Percentiles rank a stretch among this genome's conserved stretches.
Conservation (phyloP, 2,113 vertebrate species). For the Spilogale gracilis region DNA sequence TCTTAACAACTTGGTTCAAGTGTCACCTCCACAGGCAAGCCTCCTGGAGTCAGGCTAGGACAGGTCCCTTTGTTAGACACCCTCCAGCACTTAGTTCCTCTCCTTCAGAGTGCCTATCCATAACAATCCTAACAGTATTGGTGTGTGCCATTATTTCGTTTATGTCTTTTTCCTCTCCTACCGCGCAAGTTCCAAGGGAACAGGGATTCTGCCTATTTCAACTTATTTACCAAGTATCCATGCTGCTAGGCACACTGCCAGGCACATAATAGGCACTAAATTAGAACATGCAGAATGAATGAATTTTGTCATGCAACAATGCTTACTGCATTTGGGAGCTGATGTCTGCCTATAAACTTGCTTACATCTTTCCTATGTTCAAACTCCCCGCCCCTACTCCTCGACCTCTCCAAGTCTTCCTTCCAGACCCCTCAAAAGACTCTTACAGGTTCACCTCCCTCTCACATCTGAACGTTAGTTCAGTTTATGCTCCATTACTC, state of each 20-base stretch:
- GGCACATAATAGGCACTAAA: not conserved
- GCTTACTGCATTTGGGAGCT: not conserved
- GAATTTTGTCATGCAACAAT: not conserved
- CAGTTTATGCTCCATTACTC: not conserved
- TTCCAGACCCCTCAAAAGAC: conserved; percentile 38
- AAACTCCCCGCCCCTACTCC: not conserved
- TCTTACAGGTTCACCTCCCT: not conserved
- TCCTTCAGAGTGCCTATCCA: not conserved
- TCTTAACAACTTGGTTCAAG: not conserved
- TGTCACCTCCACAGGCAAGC: not conserved
- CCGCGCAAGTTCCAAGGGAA: not conserved
- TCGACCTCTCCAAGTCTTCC: conserved; percentile 10
- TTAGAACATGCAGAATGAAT: not conserved
- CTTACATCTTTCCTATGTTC: not conserved
- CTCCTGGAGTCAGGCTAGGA: not conserved
- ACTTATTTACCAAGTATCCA: not conserved
- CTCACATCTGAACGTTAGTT: not conserved
- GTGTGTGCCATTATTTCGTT: not conserved
- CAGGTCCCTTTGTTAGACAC: not conserved
- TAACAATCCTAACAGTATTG: no score
- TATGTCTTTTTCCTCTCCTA: not conserved
- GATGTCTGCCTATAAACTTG: not conserved
- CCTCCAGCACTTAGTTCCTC: not conserved
- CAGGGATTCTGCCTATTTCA: not conserved
- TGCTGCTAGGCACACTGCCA: not conserved